Evolutionary conservation across 1,140 invertebrate genomes (phyloP), one percentile per base, ranked within the genome.

Genomic region (Magallana gigas): DNA sequence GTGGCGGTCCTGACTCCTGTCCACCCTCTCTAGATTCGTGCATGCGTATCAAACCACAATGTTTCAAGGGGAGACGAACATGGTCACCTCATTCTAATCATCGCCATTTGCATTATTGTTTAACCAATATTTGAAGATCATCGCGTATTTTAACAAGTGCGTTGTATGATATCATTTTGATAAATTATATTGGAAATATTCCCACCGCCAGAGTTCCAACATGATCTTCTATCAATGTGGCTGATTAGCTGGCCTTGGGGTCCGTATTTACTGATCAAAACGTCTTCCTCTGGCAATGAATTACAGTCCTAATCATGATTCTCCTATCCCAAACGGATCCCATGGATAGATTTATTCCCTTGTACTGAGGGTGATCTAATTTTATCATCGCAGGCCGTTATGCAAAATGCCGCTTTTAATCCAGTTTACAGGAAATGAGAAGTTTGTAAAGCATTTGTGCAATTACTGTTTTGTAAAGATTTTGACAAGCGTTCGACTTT

Each of bases 401-500:
- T 76, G 68, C 68, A 29, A 76, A 76, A 76, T 76, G 23, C 11
- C 23, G 18, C 36, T 76, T 23, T 76, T 76, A 76, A 76, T 76
- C 68, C 68, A 76, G 12, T 76, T 76, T 76, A 12, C 68, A 76
- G 68, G 68, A 76, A 76, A 76, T 76, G 68, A 76, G 68, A 29
- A 36, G 68, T 76, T 76, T 76, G 23, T 76, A 76, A 76, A 76
- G 68, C 68, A 76, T 76, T 76, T 76, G 68, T 76, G 68, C 68
- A 76, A 76, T 76, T 76, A 76, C 36, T 76, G 68, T 76, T 76
- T 76, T 29, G 68, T 76, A 76, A 36, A 76, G 68, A 76, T 76
- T 76, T 76, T 76, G 68, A 76, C 68, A 76, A 76, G 68, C 23
- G 68, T 76, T 76, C 68, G 36, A 29, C 23, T 76, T 11, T 29